Percentiles rank a stretch among this genome's conserved stretches.
Conservation (phyloP, 2,888 invertebrate genomes). For the Clistopyga incitator region DNA sequence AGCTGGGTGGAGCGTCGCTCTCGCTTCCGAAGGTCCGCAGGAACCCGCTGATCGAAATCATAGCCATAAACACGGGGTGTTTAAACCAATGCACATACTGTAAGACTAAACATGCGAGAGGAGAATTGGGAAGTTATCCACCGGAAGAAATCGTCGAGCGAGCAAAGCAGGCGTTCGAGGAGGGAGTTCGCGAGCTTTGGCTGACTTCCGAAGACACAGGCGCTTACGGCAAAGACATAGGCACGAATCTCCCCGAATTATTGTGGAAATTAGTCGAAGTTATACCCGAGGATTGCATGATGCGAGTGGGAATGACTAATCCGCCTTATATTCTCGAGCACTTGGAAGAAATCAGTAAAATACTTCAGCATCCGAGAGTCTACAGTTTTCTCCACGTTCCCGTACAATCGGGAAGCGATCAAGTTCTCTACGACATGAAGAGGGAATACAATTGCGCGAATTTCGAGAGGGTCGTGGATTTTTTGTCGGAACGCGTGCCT, state of each 20-base stretch:
- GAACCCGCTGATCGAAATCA: slow-evolving; percentile 98
- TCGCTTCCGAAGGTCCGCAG: slow-evolving; percentile 96
- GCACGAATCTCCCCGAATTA: slow-evolving; percentile 93
- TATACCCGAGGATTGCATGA: slow-evolving; percentile 90
- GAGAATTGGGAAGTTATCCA: slow-evolving; percentile 97
- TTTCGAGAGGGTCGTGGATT: slow-evolving; percentile 95
- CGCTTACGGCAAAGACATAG: slow-evolving; percentile 98
- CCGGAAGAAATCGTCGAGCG: slow-evolving; percentile 95
- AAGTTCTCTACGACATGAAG: slow-evolving; percentile 97
- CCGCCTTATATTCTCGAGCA: slow-evolving; percentile 99
- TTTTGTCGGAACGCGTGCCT: slow-evolving; percentile 91
- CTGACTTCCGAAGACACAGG: slow-evolving; percentile 99
- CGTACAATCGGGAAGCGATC: slow-evolving; percentile 98
- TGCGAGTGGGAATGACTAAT: slow-evolving; percentile 98
- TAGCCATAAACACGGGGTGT: slow-evolving; percentile 98
- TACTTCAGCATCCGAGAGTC: slow-evolving; percentile 94
- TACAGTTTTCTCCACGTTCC: slow-evolving; percentile 99
- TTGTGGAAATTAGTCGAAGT: slow-evolving; percentile 93
- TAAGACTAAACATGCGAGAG: slow-evolving; percentile 98
- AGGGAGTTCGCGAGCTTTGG: slow-evolving; percentile 99
- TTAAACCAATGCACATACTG: slow-evolving; percentile 99
- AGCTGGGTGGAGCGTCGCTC: slow-evolving; percentile 94
- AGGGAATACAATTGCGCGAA: slow-evolving; percentile 96
- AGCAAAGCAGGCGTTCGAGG: slow-evolving; percentile 93
- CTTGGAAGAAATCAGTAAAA: slow-evolving; percentile 94